phyloP scores from a whole-genome alignment of 2,888 invertebrate genomes.

The Erpobdella octoculata region DNA sequence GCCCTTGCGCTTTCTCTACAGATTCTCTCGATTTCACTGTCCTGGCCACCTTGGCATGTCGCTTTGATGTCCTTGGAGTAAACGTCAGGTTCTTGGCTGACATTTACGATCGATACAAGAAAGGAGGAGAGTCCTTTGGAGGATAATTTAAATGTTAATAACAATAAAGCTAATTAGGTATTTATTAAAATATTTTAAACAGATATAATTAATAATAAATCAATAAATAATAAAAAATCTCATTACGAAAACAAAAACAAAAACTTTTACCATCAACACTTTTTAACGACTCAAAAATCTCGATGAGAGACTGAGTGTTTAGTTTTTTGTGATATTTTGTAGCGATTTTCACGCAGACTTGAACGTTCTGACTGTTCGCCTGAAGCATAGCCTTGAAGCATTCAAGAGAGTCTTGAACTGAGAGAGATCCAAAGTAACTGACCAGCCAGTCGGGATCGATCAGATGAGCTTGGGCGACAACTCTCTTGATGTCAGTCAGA shows the following conservation, averaged over 20 bases:
- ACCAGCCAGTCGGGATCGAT: conserved; percentile 95
- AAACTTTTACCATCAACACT: conserved; percentile 80
- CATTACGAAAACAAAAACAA: too few relatives aligned
- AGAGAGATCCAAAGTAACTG: conserved; percentile 91
- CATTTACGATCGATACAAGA: conserved; percentile 97
- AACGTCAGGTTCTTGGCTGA: conserved; percentile 96
- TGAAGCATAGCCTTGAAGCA: conserved; percentile 92
- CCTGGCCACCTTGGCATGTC: conserved; percentile 97
- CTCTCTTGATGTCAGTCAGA: conserved; percentile 95
- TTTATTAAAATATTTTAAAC: background rate
- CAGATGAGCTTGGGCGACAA: conserved; percentile 93
- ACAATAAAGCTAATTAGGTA: background rate
- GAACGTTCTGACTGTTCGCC: conserved; percentile 73
- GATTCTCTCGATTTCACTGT: conserved; percentile 94
- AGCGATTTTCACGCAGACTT: conserved; percentile 88
- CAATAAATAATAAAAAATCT: background rate
- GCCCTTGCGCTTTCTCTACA: conserved; percentile 98
- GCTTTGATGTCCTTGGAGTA: conserved; percentile 99
- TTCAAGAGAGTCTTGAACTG: conserved; percentile 95
- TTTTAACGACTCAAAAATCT: conserved; percentile 97
- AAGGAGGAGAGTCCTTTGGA: conserved; percentile 91
- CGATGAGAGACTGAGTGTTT: conserved; percentile 87
- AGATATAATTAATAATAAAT: background rate
- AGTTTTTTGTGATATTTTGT: conserved; percentile 98
- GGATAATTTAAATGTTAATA: conserved; percentile 26